These are phyloP conservation scores for Chymomyza fuscimana DNA, from an alignment of 2,888 invertebrate species.

Conservation along the genomic window DNA sequence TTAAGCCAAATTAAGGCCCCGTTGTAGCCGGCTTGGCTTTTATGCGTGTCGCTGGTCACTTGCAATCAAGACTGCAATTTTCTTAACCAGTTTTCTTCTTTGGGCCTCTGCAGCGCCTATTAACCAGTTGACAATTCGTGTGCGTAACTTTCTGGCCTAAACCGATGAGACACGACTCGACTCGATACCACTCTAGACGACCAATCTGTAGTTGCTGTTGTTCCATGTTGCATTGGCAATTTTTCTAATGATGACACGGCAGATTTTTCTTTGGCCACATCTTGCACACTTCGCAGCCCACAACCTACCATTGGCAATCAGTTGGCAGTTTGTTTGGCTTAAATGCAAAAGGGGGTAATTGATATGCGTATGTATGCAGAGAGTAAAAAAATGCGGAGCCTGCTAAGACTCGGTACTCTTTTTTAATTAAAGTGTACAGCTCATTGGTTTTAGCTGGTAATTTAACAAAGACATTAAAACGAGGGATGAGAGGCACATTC, in stretches of 20 bases:
- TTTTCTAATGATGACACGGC: conserved; percentile 67
- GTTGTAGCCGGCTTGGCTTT: conserved; percentile 27
- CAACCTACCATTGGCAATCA: conserved; percentile 58
- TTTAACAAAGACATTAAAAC: conserved; percentile 67
- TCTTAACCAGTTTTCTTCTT: conserved; percentile 67
- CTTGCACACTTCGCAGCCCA: conserved; percentile 40
- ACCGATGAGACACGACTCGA: not conserved
- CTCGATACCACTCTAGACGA: conserved; percentile 6
- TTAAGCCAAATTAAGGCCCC: conserved; percentile 73
- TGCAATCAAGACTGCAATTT: conserved; percentile 73
- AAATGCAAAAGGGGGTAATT: conserved; percentile 63
- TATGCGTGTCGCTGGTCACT: conserved; percentile 49
- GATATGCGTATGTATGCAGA: conserved; percentile 52
- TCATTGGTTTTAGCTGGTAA: conserved; percentile 49
- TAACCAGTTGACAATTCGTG: conserved; percentile 73
- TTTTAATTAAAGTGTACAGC: conserved; percentile 64
- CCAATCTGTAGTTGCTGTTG: not conserved
- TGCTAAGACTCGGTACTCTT: conserved; percentile 6
- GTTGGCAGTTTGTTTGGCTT: conserved; percentile 74
- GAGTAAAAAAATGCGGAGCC: not conserved
- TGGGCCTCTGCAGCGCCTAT: conserved; percentile 36
- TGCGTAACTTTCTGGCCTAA: conserved; percentile 60
- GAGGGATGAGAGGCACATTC: conserved; percentile 20
- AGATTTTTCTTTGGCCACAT: conserved; percentile 30
- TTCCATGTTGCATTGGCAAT: conserved; percentile 28